These are phyloP conservation scores for Rhizomys pruinosus DNA, from an alignment of 2,113 vertebrate species.

Conservation along the genomic window DNA sequence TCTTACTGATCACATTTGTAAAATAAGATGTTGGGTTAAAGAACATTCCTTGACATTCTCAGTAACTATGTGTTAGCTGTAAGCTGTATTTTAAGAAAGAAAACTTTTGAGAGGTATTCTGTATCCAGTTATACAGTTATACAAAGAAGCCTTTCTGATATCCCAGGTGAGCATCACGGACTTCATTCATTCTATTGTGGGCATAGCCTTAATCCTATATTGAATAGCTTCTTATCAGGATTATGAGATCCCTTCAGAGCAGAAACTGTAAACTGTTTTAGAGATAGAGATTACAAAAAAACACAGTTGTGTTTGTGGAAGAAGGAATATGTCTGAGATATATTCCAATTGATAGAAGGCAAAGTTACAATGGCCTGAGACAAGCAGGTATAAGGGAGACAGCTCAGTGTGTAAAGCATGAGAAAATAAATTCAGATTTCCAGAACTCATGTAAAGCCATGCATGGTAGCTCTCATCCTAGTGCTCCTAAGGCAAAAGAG, in stretches of 20 bases:
- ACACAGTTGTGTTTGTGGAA: background rate
- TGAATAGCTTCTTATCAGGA: background rate
- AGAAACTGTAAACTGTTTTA: background rate
- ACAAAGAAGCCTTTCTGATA: slow-evolving; percentile 48
- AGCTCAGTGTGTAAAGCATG: background rate
- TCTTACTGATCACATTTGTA: slow-evolving; percentile 3
- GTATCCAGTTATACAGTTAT: slow-evolving; percentile 15
- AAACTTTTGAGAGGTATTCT: background rate
- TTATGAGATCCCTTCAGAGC: slow-evolving; percentile 22
- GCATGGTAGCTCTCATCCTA: background rate
- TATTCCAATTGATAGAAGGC: background rate
- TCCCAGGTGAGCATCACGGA: background rate
- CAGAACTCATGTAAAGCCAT: background rate
- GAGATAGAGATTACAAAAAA: slow-evolving; percentile 7
- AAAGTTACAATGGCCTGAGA: slow-evolving; percentile 34
- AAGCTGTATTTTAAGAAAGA: background rate
- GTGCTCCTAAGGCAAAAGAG: too few relatives aligned
- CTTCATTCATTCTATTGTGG: background rate
- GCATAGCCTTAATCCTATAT: background rate
- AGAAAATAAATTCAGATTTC: background rate
- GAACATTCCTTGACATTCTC: slow-evolving; percentile 34
- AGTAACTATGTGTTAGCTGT: slow-evolving; percentile 21
- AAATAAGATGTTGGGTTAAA: slow-evolving; percentile 49
- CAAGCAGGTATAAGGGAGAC: background rate
- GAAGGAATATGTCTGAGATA: background rate